These are phyloP conservation scores for Epistrophella euchroma DNA, from an alignment of 2,888 invertebrate species.

Conservation along the genomic window DNA sequence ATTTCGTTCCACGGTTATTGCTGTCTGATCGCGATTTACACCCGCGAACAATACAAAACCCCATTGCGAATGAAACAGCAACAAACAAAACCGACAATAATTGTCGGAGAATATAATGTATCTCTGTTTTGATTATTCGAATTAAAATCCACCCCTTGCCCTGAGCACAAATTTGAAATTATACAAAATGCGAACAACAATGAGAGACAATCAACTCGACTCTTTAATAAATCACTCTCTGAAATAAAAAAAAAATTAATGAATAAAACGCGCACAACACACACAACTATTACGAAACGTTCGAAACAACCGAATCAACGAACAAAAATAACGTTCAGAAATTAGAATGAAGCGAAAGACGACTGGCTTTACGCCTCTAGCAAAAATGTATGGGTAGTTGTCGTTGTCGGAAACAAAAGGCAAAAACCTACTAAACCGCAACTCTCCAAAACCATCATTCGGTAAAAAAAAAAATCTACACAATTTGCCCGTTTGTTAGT, in stretches of 20 bases:
- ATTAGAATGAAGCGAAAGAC: slow-evolving; percentile 32
- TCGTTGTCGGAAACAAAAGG: neutral
- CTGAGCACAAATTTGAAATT: neutral
- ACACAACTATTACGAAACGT: neutral
- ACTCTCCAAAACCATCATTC: slow-evolving; percentile 60
- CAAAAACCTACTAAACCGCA: slow-evolving; percentile 14
- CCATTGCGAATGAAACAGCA: slow-evolving; percentile 48
- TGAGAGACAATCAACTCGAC: slow-evolving; percentile 6
- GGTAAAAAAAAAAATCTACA: neutral
- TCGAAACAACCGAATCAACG: slow-evolving; percentile 21
- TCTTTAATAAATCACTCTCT: slow-evolving; percentile 54
- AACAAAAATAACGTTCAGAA: slow-evolving; percentile 19
- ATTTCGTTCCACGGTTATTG: slow-evolving; percentile 67
- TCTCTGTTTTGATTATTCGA: slow-evolving; percentile 9
- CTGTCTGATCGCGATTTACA: slow-evolving; percentile 74
- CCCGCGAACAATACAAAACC: slow-evolving; percentile 74
- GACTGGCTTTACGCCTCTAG: slow-evolving; percentile 5
- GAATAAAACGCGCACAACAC: slow-evolving; percentile 45
- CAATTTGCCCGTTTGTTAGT: neutral
- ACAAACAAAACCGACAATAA: neutral
- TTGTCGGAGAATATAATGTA: slow-evolving; percentile 13
- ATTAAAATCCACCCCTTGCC: slow-evolving; percentile 13
- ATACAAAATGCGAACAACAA: neutral
- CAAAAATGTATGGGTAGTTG: neutral
- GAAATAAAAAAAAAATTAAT: neutral